phyloP scores from a whole-genome alignment of 2,113 vertebrate genomes.

The Smithornis capensis region DNA sequence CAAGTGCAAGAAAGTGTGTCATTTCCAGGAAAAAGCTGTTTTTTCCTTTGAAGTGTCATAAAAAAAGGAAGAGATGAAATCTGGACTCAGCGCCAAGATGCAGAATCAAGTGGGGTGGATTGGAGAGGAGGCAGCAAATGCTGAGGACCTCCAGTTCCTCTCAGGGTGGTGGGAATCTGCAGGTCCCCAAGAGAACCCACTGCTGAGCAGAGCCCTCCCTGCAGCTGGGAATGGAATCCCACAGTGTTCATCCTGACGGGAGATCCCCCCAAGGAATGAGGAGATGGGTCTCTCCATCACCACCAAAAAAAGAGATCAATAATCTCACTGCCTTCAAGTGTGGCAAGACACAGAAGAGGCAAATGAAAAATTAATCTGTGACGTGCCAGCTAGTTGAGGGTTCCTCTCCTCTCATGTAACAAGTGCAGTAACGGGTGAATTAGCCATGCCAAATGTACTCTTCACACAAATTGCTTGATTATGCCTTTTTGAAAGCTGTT shows the following conservation, averaged over 20 bases:
- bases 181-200: background rate
- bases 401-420: background rate
- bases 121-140: background rate
- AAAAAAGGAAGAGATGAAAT: background rate
- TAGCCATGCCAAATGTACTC: constrained; percentile 2
- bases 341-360: background rate
- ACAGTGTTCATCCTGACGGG: accelerated
- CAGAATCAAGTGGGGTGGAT: background rate
- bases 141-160: background rate
- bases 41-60: background rate
- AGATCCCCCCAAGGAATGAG: background rate
- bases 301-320: background rate
- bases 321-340: background rate
- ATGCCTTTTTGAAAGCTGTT: background rate
- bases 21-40: background rate
- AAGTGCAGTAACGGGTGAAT: constrained; percentile 15
- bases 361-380: background rate
- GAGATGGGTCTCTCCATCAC: background rate
- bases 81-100: background rate
- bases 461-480: constrained; percentile 36
- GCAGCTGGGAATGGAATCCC: background rate
- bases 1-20: background rate
- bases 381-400: background rate
- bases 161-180: background rate
- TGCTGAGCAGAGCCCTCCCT: background rate